Conservation (phyloP, 2,888 invertebrate species). For the Dynastes hyllus region DNA sequence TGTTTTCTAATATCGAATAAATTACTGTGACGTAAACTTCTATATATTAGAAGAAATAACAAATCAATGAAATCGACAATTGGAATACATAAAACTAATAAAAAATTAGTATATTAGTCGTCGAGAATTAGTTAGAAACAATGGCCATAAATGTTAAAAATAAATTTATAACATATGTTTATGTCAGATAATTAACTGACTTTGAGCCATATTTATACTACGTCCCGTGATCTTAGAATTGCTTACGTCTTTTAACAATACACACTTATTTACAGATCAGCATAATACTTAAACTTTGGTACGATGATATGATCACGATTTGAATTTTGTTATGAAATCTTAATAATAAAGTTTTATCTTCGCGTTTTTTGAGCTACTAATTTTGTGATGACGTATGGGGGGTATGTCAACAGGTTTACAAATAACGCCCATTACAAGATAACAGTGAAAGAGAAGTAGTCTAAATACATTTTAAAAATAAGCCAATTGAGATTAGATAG, state of each 20-base stretch:
- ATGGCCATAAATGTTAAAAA: background rate
- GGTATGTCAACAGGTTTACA: constrained; percentile 23
- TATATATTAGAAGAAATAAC: background rate
- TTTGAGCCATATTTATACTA: constrained; percentile 2
- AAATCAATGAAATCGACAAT: background rate
- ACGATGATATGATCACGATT: constrained; percentile 25
- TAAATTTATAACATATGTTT: background rate
- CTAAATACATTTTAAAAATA: background rate
- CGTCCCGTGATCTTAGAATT: constrained; percentile 2
- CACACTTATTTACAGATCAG: background rate
- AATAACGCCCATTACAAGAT: background rate
- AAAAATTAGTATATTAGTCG: background rate
- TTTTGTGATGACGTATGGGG: background rate
- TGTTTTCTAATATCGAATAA: no score
- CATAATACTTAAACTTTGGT: constrained; percentile 28
- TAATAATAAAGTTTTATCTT: constrained; percentile 14
- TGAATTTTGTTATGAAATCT: background rate
- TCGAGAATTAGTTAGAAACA: constrained; percentile 7
- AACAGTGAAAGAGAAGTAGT: background rate
- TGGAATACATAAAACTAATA: background rate
- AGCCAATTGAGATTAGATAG: background rate
- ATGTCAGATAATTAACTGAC: constrained; percentile 2
- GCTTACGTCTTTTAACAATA: background rate
- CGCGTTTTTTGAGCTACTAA: background rate
- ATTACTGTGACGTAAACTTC: background rate